Base-by-base conservation (phyloP, 2,888 invertebrate genomes). In the Itoplectis maculator region DNA sequence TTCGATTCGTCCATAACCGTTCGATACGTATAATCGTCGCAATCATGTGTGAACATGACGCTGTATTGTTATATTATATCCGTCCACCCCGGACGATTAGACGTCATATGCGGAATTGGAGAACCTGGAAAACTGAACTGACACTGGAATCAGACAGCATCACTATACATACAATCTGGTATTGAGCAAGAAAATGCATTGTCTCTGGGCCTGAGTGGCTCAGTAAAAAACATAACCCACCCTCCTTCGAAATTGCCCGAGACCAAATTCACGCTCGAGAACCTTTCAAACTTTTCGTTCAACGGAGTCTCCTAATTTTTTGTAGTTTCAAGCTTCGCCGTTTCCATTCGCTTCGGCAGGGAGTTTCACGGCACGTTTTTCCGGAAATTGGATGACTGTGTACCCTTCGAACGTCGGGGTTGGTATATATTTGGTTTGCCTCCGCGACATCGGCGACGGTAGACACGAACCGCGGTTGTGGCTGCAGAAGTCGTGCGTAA, bases 1-100 rank as follows among this genome's bases (percentile, higher is more conserved):
- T 69, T 69, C 40, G 40, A 69, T 69, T 7, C 54, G n/a, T 18
- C 69, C 54, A 69, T 69, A 69, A 69, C 40, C 40, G 37, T 54
- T n/a, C 69, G 54, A 40, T 69, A 51, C 8, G 20, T 8, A 54
- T 51, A 68, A 51, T 69, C 20, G 51, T 2, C 20, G 40, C 20
- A 51, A 51, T 68, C 51, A 51, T 37, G 45, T 20, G n/a, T 45
- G n/a, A n/a, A n/a, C n/a, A n/a, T n/a, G n/a, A n/a, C n/a, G n/a
- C n/a, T n/a, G n/a, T n/a, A n/a, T n/a, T n/a, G n/a, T n/a, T 29
- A 29, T 29, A 29, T 29, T 29, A 5, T 5, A 29, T 29, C 29
- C 5, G 29, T 29, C 29, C 5, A 29, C 29, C 29, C 3, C 29
- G 5, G 13, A 1, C 1, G n/a, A 18, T 37, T 68, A 51, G 37